Evolutionary conservation across 2,797 vertebrate genomes (phyloP).

Genomic region (Hemitrygon akajei): DNA sequence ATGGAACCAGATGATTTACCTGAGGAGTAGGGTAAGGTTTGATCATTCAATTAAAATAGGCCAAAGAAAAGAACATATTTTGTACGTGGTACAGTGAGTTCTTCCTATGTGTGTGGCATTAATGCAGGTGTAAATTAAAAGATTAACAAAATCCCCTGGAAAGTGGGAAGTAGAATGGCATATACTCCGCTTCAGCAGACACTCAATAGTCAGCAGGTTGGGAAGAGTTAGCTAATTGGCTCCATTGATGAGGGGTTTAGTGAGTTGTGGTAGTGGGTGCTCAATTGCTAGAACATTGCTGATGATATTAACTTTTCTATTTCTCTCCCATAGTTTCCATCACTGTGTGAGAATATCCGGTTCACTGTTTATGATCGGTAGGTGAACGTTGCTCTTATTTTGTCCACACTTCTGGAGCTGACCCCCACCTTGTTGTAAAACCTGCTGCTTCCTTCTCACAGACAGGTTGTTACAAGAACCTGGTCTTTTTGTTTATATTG

Average conservation of each 20-base stretch:
- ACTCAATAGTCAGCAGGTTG: too few relatives aligned
- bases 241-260: too few relatives aligned
- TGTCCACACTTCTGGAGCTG: not conserved
- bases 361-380: slow-evolving; percentile 36
- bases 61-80: not conserved
- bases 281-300: not conserved
- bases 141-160: not conserved
- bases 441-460: not conserved
- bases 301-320: not conserved
- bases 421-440: not conserved
- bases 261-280: too few relatives aligned
- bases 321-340: slow-evolving; percentile 23
- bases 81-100: not conserved
- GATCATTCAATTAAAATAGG: too few relatives aligned
- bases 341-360: slow-evolving; percentile 35
- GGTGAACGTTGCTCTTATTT: not conserved
- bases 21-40: slow-evolving; percentile 52
- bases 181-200: not conserved
- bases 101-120: too few relatives aligned
- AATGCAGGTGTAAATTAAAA: not conserved
- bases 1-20: slow-evolving; percentile 58
- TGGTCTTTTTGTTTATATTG: too few relatives aligned
- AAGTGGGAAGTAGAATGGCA: not conserved
- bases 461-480: not conserved
- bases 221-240: too few relatives aligned